Percentiles rank a stretch among this genome's conserved stretches.
phyloP scores from a whole-genome alignment of 2,888 invertebrate genomes.

The Diarsia brunnea region DNA sequence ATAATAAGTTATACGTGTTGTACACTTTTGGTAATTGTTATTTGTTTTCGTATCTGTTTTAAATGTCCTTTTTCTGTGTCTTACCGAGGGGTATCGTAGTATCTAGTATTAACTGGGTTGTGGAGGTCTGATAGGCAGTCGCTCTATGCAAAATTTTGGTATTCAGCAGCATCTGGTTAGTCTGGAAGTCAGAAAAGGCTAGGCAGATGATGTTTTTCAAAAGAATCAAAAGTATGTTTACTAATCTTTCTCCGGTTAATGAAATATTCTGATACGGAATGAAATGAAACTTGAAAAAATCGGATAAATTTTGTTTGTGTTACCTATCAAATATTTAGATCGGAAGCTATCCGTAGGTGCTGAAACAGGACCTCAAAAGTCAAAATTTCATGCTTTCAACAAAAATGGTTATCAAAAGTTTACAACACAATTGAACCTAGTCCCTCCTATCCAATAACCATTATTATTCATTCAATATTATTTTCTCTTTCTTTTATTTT shows the following conservation, averaged over 20 bases:
- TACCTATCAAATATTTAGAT: background rate
- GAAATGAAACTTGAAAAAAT: background rate
- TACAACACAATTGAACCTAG: conserved; percentile 46
- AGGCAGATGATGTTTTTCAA: background rate
- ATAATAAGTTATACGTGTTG: conserved; percentile 36
- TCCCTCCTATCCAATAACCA: conserved; percentile 68
- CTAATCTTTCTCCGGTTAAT: no score
- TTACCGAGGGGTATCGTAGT: background rate
- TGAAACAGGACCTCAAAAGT: background rate
- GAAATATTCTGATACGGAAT: background rate
- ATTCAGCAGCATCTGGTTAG: background rate
- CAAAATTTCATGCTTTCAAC: background rate
- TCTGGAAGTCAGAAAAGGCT: background rate
- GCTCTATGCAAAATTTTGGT: background rate
- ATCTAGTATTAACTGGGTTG: background rate
- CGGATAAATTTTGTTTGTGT: background rate
- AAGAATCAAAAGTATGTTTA: background rate
- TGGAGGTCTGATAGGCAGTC: background rate
- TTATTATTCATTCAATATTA: conserved; percentile 76
- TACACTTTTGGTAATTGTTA: conserved; percentile 38
- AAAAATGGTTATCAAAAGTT: conserved; percentile 56
- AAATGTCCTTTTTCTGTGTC: background rate
- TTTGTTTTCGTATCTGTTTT: background rate
- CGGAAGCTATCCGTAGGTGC: background rate
- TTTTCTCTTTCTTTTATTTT: conserved; percentile 87